A percentile compares a stretch with the other conserved stretches of the same genome.
These are phyloP conservation scores for Cephus pygmeus DNA, from an alignment of 2,888 invertebrate genomes.

Conservation along the genomic window DNA sequence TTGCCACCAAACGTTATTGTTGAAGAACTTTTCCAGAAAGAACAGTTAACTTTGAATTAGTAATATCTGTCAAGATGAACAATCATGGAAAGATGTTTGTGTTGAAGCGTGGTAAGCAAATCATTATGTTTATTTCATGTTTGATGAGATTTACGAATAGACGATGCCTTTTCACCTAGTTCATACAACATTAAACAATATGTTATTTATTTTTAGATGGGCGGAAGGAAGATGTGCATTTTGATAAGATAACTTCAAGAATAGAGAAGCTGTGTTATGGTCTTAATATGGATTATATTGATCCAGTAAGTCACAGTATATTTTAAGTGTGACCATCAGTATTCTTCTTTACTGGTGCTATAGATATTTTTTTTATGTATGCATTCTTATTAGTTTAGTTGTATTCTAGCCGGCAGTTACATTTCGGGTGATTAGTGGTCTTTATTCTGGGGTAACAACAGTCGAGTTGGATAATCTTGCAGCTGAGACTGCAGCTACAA, in stretches of 20 bases:
- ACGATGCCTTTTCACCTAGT: constrained; percentile 6
- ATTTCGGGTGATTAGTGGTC: constrained; percentile 91
- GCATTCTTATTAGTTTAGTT: background rate
- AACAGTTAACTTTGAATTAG: background rate
- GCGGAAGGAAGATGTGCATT: constrained; percentile 89
- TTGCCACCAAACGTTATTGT: background rate
- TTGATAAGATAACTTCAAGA: constrained; percentile 98
- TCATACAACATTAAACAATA: constrained; percentile 15
- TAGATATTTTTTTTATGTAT: background rate
- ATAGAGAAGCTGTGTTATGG: constrained; percentile 96
- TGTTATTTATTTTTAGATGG: constrained; percentile 75
- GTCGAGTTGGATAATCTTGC: constrained; percentile 97
- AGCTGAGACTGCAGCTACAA: constrained; percentile 98
- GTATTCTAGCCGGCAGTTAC: constrained; percentile 79
- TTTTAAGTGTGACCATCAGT: background rate
- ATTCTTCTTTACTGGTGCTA: background rate
- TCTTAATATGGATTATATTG: constrained; percentile 94
- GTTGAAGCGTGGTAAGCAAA: constrained; percentile 65
- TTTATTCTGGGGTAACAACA: constrained; percentile 97
- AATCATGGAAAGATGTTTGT: constrained; percentile 65
- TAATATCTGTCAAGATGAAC: constrained; percentile 34
- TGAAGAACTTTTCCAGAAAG: constrained; percentile 5
- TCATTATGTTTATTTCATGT: background rate
- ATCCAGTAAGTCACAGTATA: constrained; percentile 79
- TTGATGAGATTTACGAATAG: constrained; percentile 4